Evolutionary conservation across 2,797 vertebrate species (phyloP).

Genomic region (Hoplostethus atlanticus): DNA sequence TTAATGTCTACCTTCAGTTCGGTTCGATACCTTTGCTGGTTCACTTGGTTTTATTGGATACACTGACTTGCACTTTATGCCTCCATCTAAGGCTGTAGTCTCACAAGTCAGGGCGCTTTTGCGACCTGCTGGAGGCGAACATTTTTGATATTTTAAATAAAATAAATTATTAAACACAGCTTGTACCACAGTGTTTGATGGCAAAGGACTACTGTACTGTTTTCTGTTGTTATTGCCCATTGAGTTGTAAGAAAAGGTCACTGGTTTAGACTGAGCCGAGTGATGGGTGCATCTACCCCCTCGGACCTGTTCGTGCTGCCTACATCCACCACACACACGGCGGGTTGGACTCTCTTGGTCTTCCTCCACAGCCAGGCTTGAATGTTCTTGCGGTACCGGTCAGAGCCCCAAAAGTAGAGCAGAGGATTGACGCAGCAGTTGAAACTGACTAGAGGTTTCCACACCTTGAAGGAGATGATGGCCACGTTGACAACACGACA

Average conservation of each 20-base stretch:
- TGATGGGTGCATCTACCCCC: neutral
- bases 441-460: slow-evolving; percentile 72
- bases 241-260: neutral
- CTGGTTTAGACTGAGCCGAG: neutral
- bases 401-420: slow-evolving; percentile 67
- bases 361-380: slow-evolving; percentile 44
- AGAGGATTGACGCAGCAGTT: slow-evolving; percentile 76
- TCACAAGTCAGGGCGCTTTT: neutral
- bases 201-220: neutral
- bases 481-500: slow-evolving; percentile 55
- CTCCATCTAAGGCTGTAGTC: neutral
- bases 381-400: slow-evolving; percentile 37
- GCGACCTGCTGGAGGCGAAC: slow-evolving; percentile 23
- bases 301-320: neutral
- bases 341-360: slow-evolving; percentile 38
- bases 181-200: neutral
- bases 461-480: slow-evolving; percentile 67
- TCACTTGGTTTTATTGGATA: neutral
- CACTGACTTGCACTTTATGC: neutral
- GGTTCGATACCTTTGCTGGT: neutral
- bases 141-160: slow-evolving; percentile 34
- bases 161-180: neutral
- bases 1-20: neutral
- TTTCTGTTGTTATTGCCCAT: neutral
- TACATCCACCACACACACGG: slow-evolving; percentile 23